Evolutionary conservation across 2,888 invertebrate species (phyloP).

Genomic region (Camptogramma bilineatum): DNA sequence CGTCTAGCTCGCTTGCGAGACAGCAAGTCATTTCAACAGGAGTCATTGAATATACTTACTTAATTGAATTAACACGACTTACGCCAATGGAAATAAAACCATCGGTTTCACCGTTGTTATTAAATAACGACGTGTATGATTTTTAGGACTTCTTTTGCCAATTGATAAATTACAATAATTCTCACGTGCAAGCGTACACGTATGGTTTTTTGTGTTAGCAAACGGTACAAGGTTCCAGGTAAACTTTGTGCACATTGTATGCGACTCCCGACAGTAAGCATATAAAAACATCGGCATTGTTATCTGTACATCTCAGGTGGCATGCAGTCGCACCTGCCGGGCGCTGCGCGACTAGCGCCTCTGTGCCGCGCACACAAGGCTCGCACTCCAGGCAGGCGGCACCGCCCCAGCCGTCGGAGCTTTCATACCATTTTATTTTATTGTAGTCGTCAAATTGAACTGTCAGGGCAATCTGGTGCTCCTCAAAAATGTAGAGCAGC

Average conservation of each 20-base stretch:
- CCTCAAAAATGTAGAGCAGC: slow-evolving; percentile 1
- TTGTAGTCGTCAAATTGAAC: not conserved
- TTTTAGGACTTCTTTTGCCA: not conserved
- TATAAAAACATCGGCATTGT: slow-evolving; percentile 9
- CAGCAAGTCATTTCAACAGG: too few species aligned
- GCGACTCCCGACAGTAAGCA: not conserved
- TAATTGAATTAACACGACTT: too few species aligned
- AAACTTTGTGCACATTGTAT: not conserved
- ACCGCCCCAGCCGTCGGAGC: not conserved
- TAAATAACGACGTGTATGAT: too few species aligned
- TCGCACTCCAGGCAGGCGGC: not conserved
- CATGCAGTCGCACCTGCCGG: slow-evolving; percentile 7
- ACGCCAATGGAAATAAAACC: too few species aligned
- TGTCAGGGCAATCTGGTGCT: not conserved
- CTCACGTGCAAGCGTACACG: not conserved
- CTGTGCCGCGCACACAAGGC: not conserved
- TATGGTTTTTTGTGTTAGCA: not conserved
- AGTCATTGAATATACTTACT: too few species aligned
- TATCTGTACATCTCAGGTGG: slow-evolving; percentile 14
- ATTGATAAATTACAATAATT: not conserved
- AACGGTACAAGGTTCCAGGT: not conserved
- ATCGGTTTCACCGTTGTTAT: too few species aligned
- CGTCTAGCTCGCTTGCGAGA: too few species aligned
- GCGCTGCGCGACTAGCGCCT: not conserved
- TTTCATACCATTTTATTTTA: not conserved